Evolutionary conservation across 2,888 invertebrate genomes (phyloP), one percentile per base, ranked within the genome.

Genomic region (Aromia moschata): DNA sequence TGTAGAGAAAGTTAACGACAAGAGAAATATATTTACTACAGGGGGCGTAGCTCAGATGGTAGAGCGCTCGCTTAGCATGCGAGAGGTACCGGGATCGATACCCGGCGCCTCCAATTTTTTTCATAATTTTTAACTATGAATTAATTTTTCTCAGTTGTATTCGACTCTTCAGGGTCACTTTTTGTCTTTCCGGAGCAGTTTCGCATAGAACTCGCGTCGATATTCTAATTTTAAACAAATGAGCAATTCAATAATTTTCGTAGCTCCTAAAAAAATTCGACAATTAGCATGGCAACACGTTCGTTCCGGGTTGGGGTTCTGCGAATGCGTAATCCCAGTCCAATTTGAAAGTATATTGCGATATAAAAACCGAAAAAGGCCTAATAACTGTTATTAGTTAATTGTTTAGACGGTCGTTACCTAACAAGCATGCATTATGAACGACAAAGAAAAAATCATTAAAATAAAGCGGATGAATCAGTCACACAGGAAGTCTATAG

Each of bases 31-130:
- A n/a, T n/a, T n/a, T n/a, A n/a, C n/a, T n/a, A 25, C 25, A 53
- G 76, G 75, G 74, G 76, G 74, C 70, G 74, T 75, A 75, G 75
- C 75, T 75, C 75, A 75, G 74, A 75, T 75, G 76, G 75, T 74
- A 76, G 75, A 76, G 76, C 77, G 77, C 77, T 77, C 77, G 76
- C 77, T 77, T 77, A 78, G 77, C 78, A 78, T 78, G 77, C 77
- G 77, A 78, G 76, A 76, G 76, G 77, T 77, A 77, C 77, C 75
- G 76, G 76, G 75, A 78, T 78, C 77, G 77, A 78, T 77, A 68
- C 77, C 77, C 77, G 76, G 77, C 77, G 73, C 77, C 77, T 78
- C 77, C 78, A 78, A 65, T 20, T 40, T 58, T 67, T 70, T 69
- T n/a, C n/a, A n/a, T n/a, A n/a, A n/a, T n/a, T n/a, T n/a, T n/a